phyloP scores from a whole-genome alignment of 1,140 invertebrate genomes.

The Drosophila biarmipes region DNA sequence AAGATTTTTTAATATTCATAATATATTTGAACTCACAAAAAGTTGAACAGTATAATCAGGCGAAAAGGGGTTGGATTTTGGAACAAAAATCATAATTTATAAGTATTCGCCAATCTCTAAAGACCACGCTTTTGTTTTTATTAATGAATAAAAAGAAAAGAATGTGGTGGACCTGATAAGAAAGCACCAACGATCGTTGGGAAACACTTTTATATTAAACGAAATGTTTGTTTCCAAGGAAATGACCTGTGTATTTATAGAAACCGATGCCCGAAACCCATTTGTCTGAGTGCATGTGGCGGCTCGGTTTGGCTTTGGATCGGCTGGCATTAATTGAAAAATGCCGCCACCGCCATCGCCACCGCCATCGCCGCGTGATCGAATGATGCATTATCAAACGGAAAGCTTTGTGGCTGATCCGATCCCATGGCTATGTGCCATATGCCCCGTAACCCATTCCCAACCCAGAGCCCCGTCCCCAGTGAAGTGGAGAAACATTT shows the following conservation, averaged over 20 bases:
- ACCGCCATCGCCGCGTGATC: slow-evolving; percentile 36
- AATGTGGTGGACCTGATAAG: background rate
- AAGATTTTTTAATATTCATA: too few relatives aligned
- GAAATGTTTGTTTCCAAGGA: background rate
- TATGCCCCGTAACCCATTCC: background rate
- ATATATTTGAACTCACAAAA: too few relatives aligned
- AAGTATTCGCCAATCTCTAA: too few relatives aligned
- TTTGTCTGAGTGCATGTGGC: slow-evolving; percentile 26
- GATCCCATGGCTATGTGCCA: slow-evolving; percentile 5
- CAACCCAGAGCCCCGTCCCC: slow-evolving; percentile 4
- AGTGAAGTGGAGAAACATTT: slow-evolving; percentile 38
- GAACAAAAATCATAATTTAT: too few relatives aligned
- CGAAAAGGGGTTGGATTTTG: too few relatives aligned
- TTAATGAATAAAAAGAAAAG: too few relatives aligned
- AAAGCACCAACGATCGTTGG: background rate
- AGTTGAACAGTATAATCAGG: too few relatives aligned
- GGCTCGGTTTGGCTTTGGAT: slow-evolving; percentile 6
- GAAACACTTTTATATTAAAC: background rate
- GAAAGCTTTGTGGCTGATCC: slow-evolving; percentile 44
- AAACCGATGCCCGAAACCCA: background rate
- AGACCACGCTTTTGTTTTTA: too few relatives aligned
- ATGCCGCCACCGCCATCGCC: slow-evolving; percentile 29
- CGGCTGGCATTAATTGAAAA: slow-evolving; percentile 35
- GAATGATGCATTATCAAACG: slow-evolving; percentile 48
- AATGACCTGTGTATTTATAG: background rate